These are phyloP conservation scores for Mastomys coucha DNA, from an alignment of 2,113 vertebrate genomes.

Conservation along the genomic window DNA sequence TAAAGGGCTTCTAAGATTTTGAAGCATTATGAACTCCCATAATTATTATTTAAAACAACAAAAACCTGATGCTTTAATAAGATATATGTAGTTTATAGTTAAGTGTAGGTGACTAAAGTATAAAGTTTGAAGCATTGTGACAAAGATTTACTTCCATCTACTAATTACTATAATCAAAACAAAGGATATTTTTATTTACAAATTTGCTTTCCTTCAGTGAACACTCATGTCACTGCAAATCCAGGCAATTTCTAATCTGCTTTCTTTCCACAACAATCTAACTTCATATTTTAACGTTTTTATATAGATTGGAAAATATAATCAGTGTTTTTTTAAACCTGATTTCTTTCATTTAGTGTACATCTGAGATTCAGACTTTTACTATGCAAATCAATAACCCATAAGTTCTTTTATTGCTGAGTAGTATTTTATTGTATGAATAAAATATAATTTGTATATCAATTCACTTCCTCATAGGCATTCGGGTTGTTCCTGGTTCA, in stretches of 20 bases:
- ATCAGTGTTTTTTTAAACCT: background rate
- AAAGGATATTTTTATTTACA: background rate
- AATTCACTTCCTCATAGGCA: background rate
- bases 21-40: background rate
- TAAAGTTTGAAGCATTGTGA: background rate
- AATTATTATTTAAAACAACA: background rate
- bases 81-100: background rate
- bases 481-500: background rate
- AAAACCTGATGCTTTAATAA: background rate
- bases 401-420: background rate
- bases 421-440: background rate
- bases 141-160: background rate
- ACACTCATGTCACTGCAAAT: background rate
- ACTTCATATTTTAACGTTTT: background rate
- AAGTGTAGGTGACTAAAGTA: background rate
- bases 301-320: background rate
- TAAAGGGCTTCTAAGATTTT: background rate
- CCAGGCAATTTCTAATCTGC: rapidly evolving
- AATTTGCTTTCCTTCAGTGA: background rate
- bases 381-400: background rate
- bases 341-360: background rate
- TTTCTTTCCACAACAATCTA: background rate
- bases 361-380: background rate
- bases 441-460: conserved; percentile 21
- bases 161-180: background rate